Evolutionary conservation across 2,888 invertebrate genomes (phyloP).

Genomic region (Cantharis nigra): DNA sequence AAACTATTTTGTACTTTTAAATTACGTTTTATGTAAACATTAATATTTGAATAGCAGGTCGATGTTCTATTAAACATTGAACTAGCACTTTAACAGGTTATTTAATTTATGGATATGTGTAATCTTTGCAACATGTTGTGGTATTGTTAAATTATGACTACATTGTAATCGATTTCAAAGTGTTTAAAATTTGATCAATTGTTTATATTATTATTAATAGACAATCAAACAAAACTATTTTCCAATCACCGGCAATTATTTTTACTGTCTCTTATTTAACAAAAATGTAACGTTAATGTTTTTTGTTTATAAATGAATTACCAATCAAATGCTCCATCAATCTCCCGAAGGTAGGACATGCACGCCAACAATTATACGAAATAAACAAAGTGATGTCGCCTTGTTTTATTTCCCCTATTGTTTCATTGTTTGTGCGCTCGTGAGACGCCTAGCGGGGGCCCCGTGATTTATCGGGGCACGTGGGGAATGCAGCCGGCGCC

Average conservation of each 20-base stretch:
- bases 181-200: neutral
- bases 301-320: conserved; percentile 26
- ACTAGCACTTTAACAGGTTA: conserved; percentile 1
- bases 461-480: conserved; percentile 57
- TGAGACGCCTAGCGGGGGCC: conserved; percentile 55
- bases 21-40: conserved; percentile 9
- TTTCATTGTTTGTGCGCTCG: conserved; percentile 56
- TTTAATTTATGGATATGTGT: neutral
- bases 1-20: conserved; percentile 17
- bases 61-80: neutral
- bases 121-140: neutral
- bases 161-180: neutral
- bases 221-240: neutral
- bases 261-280: neutral
- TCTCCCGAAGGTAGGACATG: conserved; percentile 39
- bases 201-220: neutral
- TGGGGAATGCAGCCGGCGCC: conserved; percentile 56
- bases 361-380: conserved; percentile 54
- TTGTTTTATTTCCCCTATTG: conserved; percentile 57
- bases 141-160: neutral
- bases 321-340: conserved; percentile 35
- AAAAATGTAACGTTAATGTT: conserved; percentile 2
- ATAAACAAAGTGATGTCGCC: conserved; percentile 56
- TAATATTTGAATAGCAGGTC: conserved; percentile 1
- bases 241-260: neutral